These are phyloP conservation scores for Polyommatus icarus DNA, from an alignment of 2,888 invertebrate species.

Conservation along the genomic window DNA sequence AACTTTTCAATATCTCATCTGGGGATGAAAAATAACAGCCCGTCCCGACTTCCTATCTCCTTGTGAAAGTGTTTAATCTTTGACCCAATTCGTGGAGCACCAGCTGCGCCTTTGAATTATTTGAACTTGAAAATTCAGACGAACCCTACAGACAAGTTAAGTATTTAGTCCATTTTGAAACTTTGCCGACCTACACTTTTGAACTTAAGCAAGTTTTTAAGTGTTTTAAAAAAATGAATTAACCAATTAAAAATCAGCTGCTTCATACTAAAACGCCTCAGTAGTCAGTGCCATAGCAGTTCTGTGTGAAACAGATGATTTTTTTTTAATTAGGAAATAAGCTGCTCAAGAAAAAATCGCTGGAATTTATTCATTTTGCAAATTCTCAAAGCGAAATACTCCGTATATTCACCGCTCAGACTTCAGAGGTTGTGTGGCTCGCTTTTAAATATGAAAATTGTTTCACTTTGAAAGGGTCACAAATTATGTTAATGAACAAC, in stretches of 20 bases:
- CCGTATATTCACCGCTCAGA: no score
- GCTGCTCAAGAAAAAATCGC: no score
- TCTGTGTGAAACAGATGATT: no score
- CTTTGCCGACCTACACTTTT: neutral
- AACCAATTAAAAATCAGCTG: no score
- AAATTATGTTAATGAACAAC: neutral
- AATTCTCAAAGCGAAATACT: no score
- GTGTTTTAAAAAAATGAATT: no score
- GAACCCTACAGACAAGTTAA: neutral
- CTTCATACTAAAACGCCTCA: no score
- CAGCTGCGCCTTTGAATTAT: neutral
- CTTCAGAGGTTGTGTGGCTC: no score
- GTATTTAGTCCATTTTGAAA: neutral
- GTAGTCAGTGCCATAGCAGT: no score
- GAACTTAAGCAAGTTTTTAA: neutral
- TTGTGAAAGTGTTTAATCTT: neutral
- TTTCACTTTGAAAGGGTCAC: neutral
- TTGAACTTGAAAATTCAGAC: neutral
- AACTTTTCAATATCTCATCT: conserved; percentile 1
- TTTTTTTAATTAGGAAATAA: no score
- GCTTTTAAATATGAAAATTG: neutral
- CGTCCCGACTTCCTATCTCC: neutral
- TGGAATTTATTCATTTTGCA: no score
- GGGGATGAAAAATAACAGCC: neutral
- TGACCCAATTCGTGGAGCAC: neutral